Conservation (phyloP, 2,888 invertebrate species). For the Aspidapion aeneum region DNA sequence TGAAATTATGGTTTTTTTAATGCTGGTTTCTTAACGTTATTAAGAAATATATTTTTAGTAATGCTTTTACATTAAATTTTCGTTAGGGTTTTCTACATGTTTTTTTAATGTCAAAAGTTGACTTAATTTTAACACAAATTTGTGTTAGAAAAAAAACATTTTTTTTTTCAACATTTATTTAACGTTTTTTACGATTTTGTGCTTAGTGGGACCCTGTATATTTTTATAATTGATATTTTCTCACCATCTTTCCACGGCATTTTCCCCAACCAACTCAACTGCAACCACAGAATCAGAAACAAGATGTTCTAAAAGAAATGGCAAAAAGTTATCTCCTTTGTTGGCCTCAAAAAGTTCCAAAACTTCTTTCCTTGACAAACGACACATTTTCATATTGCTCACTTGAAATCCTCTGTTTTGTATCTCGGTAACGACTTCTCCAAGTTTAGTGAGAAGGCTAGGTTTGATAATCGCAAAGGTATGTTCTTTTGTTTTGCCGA, state of each 20-base stretch:
- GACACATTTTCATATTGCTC: constrained; percentile 63
- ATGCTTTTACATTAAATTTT: no score
- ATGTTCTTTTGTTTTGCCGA: constrained; percentile 61
- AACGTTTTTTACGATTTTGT: no score
- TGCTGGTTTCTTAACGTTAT: no score
- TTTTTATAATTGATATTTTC: no score
- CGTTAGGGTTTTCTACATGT: no score
- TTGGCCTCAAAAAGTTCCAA: constrained; percentile 32
- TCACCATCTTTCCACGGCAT: constrained; percentile 61
- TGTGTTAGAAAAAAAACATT: no score
- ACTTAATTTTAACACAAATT: no score
- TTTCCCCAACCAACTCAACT: constrained; percentile 69
- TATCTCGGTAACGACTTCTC: constrained; percentile 69
- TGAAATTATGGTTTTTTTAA: no score
- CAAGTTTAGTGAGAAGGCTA: constrained; percentile 39
- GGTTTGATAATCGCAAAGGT: constrained; percentile 80
- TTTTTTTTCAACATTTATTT: no score
- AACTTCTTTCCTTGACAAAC: constrained; percentile 58
- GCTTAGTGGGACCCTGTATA: no score
- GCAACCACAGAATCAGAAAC: constrained; percentile 67
- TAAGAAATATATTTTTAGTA: no score
- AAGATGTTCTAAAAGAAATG: constrained; percentile 63
- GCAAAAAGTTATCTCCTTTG: constrained; percentile 58
- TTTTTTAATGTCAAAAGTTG: no score
- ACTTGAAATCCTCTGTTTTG: constrained; percentile 53